Conservation (phyloP, 2,113 vertebrate species). For the Scophthalmus maximus region DNA sequence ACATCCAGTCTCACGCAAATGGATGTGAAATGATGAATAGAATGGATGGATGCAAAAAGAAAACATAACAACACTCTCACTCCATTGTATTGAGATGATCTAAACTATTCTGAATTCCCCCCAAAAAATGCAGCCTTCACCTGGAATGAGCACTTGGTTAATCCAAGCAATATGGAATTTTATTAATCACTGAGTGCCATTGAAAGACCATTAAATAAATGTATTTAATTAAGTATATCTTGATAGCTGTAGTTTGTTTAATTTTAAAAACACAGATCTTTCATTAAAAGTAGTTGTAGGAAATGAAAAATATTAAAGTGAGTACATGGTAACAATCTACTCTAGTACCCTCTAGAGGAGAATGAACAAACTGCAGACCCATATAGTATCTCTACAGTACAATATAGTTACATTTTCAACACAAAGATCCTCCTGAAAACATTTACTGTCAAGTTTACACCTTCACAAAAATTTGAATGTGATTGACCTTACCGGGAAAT, state of each 20-base stretch:
- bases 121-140: slow-evolving; percentile 23
- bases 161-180: slow-evolving; percentile 79
- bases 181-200: slow-evolving; percentile 81
- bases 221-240: slow-evolving; percentile 39
- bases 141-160: slow-evolving; percentile 40
- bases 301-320: slow-evolving; percentile 38
- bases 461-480: slow-evolving; percentile 24
- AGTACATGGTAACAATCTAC: slow-evolving; percentile 39
- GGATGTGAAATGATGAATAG: slow-evolving; percentile 44
- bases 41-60: slow-evolving; percentile 39
- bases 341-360: slow-evolving; percentile 77
- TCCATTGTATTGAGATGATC: slow-evolving; percentile 34
- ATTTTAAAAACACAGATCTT: slow-evolving; percentile 45
- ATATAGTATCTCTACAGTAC: neutral
- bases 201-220: slow-evolving; percentile 16
- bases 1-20: slow-evolving; percentile 42
- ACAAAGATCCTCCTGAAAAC: neutral
- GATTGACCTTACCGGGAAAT: slow-evolving; percentile 86
- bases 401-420: neutral
- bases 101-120: slow-evolving; percentile 23
- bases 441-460: neutral
- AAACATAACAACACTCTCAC: slow-evolving; percentile 15
- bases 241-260: slow-evolving; percentile 45
- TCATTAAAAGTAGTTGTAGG: slow-evolving; percentile 40
- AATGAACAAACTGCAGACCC: slow-evolving; percentile 51